Evolutionary conservation across 1,140 invertebrate species (phyloP).

Genomic region (Calliphora vicina): DNA sequence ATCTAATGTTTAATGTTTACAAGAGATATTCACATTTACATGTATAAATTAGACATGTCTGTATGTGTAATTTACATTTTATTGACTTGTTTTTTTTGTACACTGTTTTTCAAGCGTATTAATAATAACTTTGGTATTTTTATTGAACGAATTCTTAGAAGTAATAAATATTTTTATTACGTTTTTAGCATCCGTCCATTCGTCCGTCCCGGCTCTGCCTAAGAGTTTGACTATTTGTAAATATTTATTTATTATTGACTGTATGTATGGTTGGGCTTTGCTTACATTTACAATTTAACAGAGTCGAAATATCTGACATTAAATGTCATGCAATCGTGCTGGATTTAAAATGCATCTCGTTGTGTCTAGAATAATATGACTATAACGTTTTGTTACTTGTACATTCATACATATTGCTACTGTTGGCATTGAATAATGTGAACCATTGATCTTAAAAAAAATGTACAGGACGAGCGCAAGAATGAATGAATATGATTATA

Average conservation of each 20-base stretch:
- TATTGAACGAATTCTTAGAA: background rate
- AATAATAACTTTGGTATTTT: slow-evolving; percentile 1
- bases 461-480: background rate
- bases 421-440: background rate
- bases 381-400: background rate
- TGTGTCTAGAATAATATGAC: background rate
- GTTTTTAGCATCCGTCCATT: background rate
- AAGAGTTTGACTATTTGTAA: background rate
- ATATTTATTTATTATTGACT: background rate
- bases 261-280: background rate
- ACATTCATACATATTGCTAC: background rate
- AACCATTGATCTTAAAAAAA: background rate
- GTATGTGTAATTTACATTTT: background rate
- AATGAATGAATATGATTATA: no score
- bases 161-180: background rate
- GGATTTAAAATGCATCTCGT: background rate
- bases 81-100: background rate
- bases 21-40: no score
- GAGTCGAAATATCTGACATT: background rate
- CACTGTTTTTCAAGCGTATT: background rate
- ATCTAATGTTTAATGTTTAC: no score
- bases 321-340: background rate
- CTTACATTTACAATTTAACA: background rate
- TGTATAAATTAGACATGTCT: background rate
- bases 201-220: background rate